phyloP scores from a whole-genome alignment of 2,797 vertebrate genomes.

The Aselliscus stoliczkanus region DNA sequence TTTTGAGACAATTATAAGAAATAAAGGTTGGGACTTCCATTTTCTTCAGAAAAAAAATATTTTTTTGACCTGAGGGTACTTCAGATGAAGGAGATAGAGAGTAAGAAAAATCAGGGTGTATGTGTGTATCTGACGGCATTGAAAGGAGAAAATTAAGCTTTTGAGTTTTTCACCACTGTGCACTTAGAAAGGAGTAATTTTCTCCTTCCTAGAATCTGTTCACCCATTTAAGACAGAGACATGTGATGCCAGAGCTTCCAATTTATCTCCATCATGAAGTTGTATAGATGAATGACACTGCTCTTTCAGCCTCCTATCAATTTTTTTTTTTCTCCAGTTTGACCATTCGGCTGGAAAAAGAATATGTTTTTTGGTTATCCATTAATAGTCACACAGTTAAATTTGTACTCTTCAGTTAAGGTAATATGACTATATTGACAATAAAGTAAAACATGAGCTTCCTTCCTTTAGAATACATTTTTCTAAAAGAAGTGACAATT shows the following conservation, averaged over 20 bases:
- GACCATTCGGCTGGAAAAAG: not conserved
- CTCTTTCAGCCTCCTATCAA: not conserved
- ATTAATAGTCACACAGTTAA: not conserved
- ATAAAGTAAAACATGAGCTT: not conserved
- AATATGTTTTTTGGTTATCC: not conserved
- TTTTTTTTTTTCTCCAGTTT: not conserved
- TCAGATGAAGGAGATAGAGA: not conserved
- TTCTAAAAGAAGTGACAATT: not conserved
- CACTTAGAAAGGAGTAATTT: not conserved
- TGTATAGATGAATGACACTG: not conserved
- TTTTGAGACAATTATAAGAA: not conserved
- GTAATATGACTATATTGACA: not conserved
- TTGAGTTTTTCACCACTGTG: not conserved
- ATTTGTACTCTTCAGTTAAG: not conserved
- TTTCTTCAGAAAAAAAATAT: not conserved
- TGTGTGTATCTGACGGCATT: not conserved
- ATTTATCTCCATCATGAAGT: not conserved
- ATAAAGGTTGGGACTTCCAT: not conserved
- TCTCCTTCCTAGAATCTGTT: not conserved
- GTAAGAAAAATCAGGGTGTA: not conserved
- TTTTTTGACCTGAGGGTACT: not conserved
- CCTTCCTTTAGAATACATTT: not conserved
- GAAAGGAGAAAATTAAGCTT: not conserved
- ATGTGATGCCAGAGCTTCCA: not conserved
- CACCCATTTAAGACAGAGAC: not conserved